Conservation (phyloP, 1,140 invertebrate genomes). For the Phymorhynchus buccinoides region DNA sequence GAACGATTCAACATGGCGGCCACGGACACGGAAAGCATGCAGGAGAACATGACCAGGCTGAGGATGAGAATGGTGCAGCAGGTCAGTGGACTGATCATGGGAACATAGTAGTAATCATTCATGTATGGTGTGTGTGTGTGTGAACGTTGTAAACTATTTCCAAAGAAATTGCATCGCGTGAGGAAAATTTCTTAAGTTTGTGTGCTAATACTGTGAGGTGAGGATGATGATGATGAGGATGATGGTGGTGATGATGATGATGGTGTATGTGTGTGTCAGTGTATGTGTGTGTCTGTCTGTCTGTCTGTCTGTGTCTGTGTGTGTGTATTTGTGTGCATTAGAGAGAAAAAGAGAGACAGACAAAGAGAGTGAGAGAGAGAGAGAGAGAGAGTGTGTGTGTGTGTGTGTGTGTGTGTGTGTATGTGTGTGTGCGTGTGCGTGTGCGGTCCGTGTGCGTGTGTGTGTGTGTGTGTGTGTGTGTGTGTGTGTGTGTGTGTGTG, state of each 20-base stretch:
- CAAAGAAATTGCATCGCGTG: no score
- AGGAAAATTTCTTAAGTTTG: no score
- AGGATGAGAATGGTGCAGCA: constrained; percentile 67
- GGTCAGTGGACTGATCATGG: no score
- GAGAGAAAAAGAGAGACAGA: no score
- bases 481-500: neutral
- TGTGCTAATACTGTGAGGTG: no score
- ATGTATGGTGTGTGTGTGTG: no score
- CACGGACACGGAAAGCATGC: constrained; percentile 64
- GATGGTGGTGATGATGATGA: no score
- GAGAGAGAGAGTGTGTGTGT: neutral
- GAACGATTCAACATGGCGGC: constrained; percentile 58
- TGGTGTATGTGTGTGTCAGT: no score
- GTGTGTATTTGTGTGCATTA: no score
- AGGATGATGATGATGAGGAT: no score
- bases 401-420: neutral
- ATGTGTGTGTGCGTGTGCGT: neutral
- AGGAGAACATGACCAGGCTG: constrained; percentile 62
- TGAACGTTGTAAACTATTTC: no score
- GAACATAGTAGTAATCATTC: no score
- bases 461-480: constrained; percentile 9
- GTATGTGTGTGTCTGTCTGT: neutral
- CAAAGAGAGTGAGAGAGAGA: neutral
- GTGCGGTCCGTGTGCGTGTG: neutral
- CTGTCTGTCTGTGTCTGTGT: neutral